Conservation (phyloP, 1,140 invertebrate genomes). For the Nasonia vitripennis region DNA sequence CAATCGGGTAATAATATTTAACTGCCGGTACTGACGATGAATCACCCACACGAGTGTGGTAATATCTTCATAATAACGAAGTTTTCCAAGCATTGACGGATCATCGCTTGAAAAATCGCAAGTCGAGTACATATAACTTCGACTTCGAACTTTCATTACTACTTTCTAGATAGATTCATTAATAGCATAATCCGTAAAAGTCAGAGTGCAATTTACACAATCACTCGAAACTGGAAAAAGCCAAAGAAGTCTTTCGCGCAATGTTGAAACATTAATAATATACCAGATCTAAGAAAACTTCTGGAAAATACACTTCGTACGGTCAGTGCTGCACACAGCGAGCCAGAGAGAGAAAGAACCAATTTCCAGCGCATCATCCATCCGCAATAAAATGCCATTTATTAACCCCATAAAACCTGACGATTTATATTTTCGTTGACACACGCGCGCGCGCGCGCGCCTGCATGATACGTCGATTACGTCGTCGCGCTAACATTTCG, state of each 20-base stretch:
- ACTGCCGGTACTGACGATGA: not conserved
- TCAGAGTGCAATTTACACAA: too few species aligned
- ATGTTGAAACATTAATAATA: not conserved
- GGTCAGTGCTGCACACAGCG: too few species aligned
- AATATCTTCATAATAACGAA: conserved; percentile 1
- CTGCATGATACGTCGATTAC: conserved; percentile 24
- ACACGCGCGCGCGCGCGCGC: not conserved
- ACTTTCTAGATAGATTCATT: too few species aligned
- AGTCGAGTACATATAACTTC: too few species aligned
- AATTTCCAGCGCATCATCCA: not conserved
- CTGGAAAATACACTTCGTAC: not conserved
- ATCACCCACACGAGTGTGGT: not conserved
- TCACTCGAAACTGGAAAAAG: not conserved
- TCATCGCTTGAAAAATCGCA: too few species aligned
- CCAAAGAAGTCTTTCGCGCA: not conserved
- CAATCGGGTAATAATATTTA: conserved; percentile 10
- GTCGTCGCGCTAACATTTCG: not conserved
- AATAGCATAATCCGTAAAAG: not conserved
- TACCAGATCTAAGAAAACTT: not conserved
- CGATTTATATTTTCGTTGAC: not conserved
- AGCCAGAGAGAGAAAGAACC: not conserved
- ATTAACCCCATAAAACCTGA: not conserved
- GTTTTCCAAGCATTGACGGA: not conserved
- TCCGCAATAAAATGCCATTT: not conserved
- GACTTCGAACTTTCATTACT: not conserved